Evolutionary conservation across 2,113 vertebrate genomes (phyloP).

Genomic region (Anhinga rufa): DNA sequence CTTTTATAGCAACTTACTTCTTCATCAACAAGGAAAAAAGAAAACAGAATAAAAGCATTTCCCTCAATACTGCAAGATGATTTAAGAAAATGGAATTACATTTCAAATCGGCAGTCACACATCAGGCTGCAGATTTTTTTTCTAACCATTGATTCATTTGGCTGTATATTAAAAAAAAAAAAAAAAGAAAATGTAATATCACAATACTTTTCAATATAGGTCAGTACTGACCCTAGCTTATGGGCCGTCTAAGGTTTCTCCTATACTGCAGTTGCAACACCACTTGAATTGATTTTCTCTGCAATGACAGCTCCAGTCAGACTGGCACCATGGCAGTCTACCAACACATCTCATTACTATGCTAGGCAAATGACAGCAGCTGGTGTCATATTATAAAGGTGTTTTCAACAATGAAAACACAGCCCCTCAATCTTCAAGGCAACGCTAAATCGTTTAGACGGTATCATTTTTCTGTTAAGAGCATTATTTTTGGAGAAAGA

Average conservation of each 20-base stretch:
- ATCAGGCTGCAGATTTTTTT: slow-evolving; percentile 46
- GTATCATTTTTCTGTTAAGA: slow-evolving; percentile 84
- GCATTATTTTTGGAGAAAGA: slow-evolving; percentile 83
- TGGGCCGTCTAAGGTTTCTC: slow-evolving; percentile 80
- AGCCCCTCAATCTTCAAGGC: slow-evolving; percentile 78
- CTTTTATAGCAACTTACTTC: slow-evolving; percentile 50
- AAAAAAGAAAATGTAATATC: slow-evolving; percentile 56
- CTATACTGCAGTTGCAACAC: slow-evolving; percentile 73
- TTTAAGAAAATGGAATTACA: slow-evolving; percentile 60
- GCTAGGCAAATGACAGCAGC: slow-evolving; percentile 80
- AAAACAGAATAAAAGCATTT: slow-evolving; percentile 37
- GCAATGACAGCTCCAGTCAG: slow-evolving; percentile 93
- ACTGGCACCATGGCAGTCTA: slow-evolving; percentile 85
- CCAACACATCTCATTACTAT: slow-evolving; percentile 77
- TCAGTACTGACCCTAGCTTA: slow-evolving; percentile 74
- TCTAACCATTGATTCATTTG: slow-evolving; percentile 72
- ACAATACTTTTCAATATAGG: slow-evolving; percentile 67
- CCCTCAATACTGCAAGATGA: slow-evolving; percentile 65
- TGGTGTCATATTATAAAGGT: slow-evolving; percentile 87
- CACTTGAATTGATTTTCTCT: slow-evolving; percentile 92
- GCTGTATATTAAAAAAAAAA: slow-evolving; percentile 57
- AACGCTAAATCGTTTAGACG: slow-evolving; percentile 73
- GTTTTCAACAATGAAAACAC: slow-evolving; percentile 79
- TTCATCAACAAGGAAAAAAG: slow-evolving; percentile 42
- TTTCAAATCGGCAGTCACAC: slow-evolving; percentile 58